phyloP scores from a whole-genome alignment of 2,797 vertebrate genomes.

The Brotula barbata region DNA sequence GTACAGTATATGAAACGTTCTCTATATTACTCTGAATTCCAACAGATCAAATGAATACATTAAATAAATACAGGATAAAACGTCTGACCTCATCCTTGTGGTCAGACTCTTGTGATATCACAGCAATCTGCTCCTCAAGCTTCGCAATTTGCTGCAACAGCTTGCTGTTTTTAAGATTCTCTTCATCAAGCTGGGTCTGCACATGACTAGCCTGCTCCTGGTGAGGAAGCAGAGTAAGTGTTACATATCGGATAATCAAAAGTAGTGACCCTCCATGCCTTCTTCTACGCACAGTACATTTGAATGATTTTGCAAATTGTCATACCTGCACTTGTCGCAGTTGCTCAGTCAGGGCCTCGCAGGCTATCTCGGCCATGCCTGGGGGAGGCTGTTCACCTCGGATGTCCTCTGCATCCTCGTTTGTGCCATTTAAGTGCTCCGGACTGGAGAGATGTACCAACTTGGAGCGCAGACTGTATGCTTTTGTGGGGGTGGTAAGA shows the following conservation, averaged over 20 bases:
- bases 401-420: slow-evolving; percentile 72
- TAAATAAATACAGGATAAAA: neutral
- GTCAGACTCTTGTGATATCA: slow-evolving; percentile 78
- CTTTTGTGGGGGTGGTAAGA: slow-evolving; percentile 91
- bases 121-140: slow-evolving; percentile 85
- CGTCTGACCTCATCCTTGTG: slow-evolving; percentile 69
- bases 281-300: neutral
- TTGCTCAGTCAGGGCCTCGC: slow-evolving; percentile 88
- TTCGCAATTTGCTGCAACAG: slow-evolving; percentile 86
- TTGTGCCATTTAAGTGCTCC: slow-evolving; percentile 72
- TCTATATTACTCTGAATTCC: neutral
- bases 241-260: neutral
- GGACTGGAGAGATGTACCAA: slow-evolving; percentile 82
- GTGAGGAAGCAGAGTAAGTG: slow-evolving; percentile 8
- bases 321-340: slow-evolving; percentile 85
- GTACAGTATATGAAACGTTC: too few relatives aligned
- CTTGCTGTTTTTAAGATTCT: slow-evolving; percentile 87
- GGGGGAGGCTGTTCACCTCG: slow-evolving; percentile 84
- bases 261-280: neutral
- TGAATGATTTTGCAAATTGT: neutral
- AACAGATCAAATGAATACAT: neutral
- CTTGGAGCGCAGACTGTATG: slow-evolving; percentile 83
- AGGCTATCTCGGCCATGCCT: slow-evolving; percentile 88
- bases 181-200: slow-evolving; percentile 85
- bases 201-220: slow-evolving; percentile 85